Evolutionary conservation across 1,140 invertebrate genomes (phyloP).

Genomic region (Fopius arisanus): DNA sequence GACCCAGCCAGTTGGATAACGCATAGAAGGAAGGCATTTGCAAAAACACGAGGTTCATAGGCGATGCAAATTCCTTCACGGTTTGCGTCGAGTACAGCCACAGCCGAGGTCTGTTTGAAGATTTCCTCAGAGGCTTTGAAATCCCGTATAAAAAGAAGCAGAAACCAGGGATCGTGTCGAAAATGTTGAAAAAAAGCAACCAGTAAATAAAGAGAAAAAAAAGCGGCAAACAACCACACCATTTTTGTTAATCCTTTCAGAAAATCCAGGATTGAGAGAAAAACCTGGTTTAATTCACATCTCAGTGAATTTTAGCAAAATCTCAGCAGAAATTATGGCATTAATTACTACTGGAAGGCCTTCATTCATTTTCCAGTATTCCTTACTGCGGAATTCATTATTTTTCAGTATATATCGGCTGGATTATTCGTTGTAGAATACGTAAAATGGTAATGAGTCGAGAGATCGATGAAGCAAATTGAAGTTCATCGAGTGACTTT

Average conservation of each 20-base stretch:
- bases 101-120: constrained; percentile 40
- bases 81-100: constrained; percentile 26
- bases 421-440: background rate
- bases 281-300: background rate
- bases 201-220: background rate
- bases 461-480: background rate
- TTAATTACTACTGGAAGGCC: background rate
- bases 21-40: background rate
- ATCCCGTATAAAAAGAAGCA: constrained; percentile 20
- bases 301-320: background rate
- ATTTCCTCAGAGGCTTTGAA: constrained; percentile 50
- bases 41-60: constrained; percentile 36
- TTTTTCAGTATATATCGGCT: background rate
- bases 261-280: background rate
- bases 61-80: constrained; percentile 47
- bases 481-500: background rate
- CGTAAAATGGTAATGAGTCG: background rate
- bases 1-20: background rate
- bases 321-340: background rate
- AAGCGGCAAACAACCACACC: background rate
- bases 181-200: constrained; percentile 9
- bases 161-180: background rate
- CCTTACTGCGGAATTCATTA: background rate
- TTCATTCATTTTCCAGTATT: background rate
- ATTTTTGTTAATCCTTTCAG: background rate